Base-by-base conservation (phyloP, 1,140 invertebrate genomes). In the Zaprionus taronus region DNA sequence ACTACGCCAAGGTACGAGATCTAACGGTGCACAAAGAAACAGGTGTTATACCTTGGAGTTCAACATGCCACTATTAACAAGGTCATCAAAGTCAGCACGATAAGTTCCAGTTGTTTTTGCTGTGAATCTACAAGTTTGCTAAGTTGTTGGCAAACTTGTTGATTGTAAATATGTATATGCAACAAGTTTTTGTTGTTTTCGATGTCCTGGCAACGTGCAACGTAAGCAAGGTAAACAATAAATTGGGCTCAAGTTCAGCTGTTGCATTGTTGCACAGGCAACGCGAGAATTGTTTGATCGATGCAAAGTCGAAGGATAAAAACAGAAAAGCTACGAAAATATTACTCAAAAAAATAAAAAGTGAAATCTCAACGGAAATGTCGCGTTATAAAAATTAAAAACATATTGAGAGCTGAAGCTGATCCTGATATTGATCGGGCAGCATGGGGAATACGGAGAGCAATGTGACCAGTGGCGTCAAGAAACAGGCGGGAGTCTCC, bases 381-480 rank as follows among this genome's bases (percentile, higher is more conserved):
- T 79, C 84, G 79, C 84, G 84, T 22, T 81, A 65, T 67, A 89
- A 84, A 90, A 84, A 60, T 58, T 72, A 66, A 51, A 60, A 55
- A 17, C 9, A 34, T 11, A 34, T 34, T 34, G 31, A 34, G 31
- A 34, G 26, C 7, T 11, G 20, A 36, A 56, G 44, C 62, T 28
- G 20, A 57, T 24, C 11, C 24, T 17, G 41, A 34, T 17, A 47
- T 34, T 11, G 47, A 51, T 34, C 31, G 20, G 41, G 44, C 57
- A 56, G 36, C 60, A 98, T 98, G 97, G 97, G 97, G 85, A 98
- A 98, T 95, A 97, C 97, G 3, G 97, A 98, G 84, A 98, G 97
- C 84, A 98, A 98, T 93, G 97, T 98, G 9, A 96, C 97, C 0
- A 97, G 97, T 92, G 97, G 97, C 58, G 97, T 98, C 1, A 98